Evolutionary conservation across 2,888 invertebrate species (phyloP), one percentile per base, ranked within the genome.

Genomic region (Drosophila affinis): DNA sequence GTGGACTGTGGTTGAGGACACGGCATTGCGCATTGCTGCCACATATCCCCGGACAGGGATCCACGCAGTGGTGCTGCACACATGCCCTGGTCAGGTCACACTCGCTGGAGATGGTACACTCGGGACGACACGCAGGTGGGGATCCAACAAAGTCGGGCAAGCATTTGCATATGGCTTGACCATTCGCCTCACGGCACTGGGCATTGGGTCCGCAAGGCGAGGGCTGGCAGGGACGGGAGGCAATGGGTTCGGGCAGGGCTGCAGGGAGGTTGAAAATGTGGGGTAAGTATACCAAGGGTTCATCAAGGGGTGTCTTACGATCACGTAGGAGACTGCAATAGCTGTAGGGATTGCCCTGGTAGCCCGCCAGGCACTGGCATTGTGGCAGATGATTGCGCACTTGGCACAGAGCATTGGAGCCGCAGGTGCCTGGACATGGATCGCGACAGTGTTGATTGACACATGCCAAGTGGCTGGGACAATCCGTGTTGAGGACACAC

Each of bases 381-480:
- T 94, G 92, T 65, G 95, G 95, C 83, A 96, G 88, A 91, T 96
- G 95, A 86, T 95, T 95, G 14, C 95, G 93, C 12, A 96, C 95
- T 91, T 95, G 94, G 87, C 96, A 96, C 44, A 94, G 92, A n/a
- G 96, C 95, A 81, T 95, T 95, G 69, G 94, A 93, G 6, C 96
- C 96, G 89, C 96, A 97, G 17, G 94, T 94, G 81, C 96, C 96
- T 3, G 95, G 95, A 85, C 96, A 97, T 17, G 96, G 96, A 92
- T 96, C 95, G 87, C 93, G 93, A 89, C 96, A 96, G 92, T 95
- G 95, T 76, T 94, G 95, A 77, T 94, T 94, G 7, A 95, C 92
- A 83, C 96, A 96, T 17, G 95, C 95, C 88, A 93, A 93, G 76
- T 94, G 94, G 57, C 94, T 94, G 18, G 95, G 93, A 90, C 96